Evolutionary conservation across 2,113 vertebrate genomes (phyloP).

Genomic region (Silurus glanis): DNA sequence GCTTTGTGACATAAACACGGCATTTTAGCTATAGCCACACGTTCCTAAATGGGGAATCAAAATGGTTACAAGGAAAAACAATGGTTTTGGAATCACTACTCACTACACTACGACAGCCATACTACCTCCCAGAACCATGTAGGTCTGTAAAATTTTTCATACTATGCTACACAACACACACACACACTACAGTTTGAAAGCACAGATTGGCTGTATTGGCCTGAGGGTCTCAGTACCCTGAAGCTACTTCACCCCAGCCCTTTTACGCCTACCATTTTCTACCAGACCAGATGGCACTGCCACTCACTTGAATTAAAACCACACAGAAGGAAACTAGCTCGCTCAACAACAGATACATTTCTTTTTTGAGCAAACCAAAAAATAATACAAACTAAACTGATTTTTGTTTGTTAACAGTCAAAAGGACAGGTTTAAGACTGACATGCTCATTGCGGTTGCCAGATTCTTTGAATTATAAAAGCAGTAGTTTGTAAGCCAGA

Average conservation of each 20-base stretch:
- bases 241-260: constrained; percentile 69
- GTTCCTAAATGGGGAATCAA: background rate
- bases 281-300: constrained; percentile 78
- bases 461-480: background rate
- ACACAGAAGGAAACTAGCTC: constrained; percentile 34
- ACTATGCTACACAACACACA: background rate
- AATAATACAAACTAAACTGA: background rate
- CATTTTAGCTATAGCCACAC: background rate
- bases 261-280: constrained; percentile 72
- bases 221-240: constrained; percentile 64
- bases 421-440: background rate
- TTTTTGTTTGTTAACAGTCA: background rate
- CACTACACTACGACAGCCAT: background rate
- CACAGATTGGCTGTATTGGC: constrained; percentile 63
- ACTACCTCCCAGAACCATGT: background rate
- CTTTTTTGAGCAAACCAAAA: background rate
- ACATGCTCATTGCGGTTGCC: background rate
- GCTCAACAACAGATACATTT: constrained; percentile 3
- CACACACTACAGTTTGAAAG: constrained; percentile 14
- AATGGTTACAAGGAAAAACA: background rate
- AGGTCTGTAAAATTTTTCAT: background rate
- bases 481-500: background rate
- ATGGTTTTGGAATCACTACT: background rate
- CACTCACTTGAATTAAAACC: constrained; percentile 65
- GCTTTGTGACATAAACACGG: background rate